These are phyloP conservation scores for Crotophaga sulcirostris DNA, from an alignment of 2,113 vertebrate genomes.

Conservation along the genomic window DNA sequence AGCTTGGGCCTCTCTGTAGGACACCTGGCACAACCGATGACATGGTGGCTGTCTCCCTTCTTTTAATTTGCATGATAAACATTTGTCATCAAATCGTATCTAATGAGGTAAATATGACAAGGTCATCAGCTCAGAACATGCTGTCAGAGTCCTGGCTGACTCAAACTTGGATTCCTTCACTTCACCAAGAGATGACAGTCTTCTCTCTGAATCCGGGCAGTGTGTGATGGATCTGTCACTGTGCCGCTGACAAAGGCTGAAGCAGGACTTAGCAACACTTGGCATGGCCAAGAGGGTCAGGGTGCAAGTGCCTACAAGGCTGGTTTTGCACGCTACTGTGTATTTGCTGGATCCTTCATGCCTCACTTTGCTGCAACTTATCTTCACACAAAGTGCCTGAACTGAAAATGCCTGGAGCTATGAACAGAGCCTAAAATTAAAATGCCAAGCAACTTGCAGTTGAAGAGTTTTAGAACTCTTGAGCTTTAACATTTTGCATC, in stretches of 20 bases:
- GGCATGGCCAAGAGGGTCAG: not conserved
- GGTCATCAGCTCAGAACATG: conserved; percentile 5
- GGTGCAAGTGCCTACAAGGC: not conserved
- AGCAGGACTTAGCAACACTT: not conserved
- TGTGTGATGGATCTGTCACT: not conserved
- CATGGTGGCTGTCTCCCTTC: conserved; percentile 78
- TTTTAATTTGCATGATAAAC: conserved; percentile 81
- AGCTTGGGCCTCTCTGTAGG: conserved; percentile 73
- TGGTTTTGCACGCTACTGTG: not conserved
- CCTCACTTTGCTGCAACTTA: not conserved
- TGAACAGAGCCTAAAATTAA: not conserved
- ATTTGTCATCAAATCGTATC: conserved; percentile 79
- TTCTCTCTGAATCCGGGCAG: not conserved
- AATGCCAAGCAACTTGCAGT: not conserved
- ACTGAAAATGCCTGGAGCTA: not conserved
- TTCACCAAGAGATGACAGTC: not conserved
- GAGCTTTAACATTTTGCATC: not conserved
- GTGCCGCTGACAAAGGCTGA: not conserved
- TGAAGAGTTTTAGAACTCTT: not conserved
- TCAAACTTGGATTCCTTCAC: not conserved
- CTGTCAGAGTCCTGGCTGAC: conserved; percentile 17
- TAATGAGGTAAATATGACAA: conserved; percentile 46
- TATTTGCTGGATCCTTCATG: not conserved
- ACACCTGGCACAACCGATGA: conserved; percentile 78
- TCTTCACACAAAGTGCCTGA: not conserved